Base-by-base conservation (phyloP, 2,113 vertebrate species). In the Nicator chloris region DNA sequence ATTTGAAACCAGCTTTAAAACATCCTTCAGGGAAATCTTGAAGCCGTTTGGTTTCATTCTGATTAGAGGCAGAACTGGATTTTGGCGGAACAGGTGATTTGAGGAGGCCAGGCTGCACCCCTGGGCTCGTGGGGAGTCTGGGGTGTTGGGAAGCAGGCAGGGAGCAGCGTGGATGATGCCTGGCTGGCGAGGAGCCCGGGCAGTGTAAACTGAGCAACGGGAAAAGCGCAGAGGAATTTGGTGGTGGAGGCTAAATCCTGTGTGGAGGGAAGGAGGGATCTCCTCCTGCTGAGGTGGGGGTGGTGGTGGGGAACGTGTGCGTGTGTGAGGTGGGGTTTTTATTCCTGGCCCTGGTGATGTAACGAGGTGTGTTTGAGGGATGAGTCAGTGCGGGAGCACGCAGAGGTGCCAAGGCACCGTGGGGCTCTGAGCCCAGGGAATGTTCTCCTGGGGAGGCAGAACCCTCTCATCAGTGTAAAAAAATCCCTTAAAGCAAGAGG, bases 281-380 rank as follows among this genome's bases (percentile, higher is more conserved):
- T 97, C 95, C 92, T 94, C 89, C 69, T 75, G 94, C 10, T 11
- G 86, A 68, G 94, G 53, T 91, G 92, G 84, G 42, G 30, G 79
- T 9, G 70, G 56, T 75, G 88, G 35, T 75, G 60, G 85, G 72
- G 72, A 94, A 54, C 7, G 4, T 51, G 88, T 93, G 71, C 31
- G 1, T 69, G 68, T 61, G 88, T 35, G 59, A 57, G 33, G n/a
- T 40, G 75, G 24, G 22, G 44, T 7, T 57, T 75, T 91, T 63
- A 21, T 73, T 80, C 56, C 60, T 64, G 72, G 27, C 88, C 60
- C 1, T 3, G 39, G 15, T 15, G 88, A 76, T 70, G 88, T 26
- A 56, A 27, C 10, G 68, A 80, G 88, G 59, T 92, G 63, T 82
- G 82, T 22, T 70, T 30, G 15, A 47, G 44, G 68, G 86, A 27